A percentile compares a stretch with the other conserved stretches of the same genome.
Conservation (phyloP, 2,888 invertebrate species). For the Tromatobia lineatoria region DNA sequence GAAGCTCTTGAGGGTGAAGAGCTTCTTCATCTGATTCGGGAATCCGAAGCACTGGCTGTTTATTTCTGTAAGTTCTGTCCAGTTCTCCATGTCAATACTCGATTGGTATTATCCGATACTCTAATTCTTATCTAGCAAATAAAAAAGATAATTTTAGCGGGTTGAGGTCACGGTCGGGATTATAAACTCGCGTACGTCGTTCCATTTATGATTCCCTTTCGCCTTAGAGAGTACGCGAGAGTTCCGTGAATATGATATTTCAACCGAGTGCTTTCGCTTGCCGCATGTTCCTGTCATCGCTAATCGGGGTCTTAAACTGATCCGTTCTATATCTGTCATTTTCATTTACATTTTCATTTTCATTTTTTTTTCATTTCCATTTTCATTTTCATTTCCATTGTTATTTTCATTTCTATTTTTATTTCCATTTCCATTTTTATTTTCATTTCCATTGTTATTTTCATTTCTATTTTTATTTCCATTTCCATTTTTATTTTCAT, state of each 20-base stretch:
- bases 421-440: neutral
- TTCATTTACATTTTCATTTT: conserved; percentile 39
- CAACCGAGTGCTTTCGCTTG: conserved; percentile 67
- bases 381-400: neutral
- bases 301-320: conserved; percentile 53
- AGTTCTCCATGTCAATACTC: neutral
- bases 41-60: conserved; percentile 94
- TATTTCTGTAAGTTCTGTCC: conserved; percentile 94
- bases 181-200: conserved; percentile 35
- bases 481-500: conserved; percentile 24
- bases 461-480: neutral
- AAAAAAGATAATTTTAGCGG: conserved; percentile 18
- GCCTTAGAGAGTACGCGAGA: conserved; percentile 22
- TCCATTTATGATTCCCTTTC: conserved; percentile 24
- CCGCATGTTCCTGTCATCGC: conserved; percentile 63
- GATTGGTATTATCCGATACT: neutral
- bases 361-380: conserved; percentile 32
- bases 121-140: neutral
- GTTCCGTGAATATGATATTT: conserved; percentile 36
- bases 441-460: conserved; percentile 39
- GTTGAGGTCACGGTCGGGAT: conserved; percentile 39
- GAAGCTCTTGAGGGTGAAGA: conserved; percentile 95
- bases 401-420: conserved; percentile 13
- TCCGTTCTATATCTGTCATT: conserved; percentile 9
- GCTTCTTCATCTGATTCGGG: conserved; percentile 91